These are phyloP conservation scores for Eupithecia subumbrata DNA, from an alignment of 2,888 invertebrate genomes.

Conservation along the genomic window DNA sequence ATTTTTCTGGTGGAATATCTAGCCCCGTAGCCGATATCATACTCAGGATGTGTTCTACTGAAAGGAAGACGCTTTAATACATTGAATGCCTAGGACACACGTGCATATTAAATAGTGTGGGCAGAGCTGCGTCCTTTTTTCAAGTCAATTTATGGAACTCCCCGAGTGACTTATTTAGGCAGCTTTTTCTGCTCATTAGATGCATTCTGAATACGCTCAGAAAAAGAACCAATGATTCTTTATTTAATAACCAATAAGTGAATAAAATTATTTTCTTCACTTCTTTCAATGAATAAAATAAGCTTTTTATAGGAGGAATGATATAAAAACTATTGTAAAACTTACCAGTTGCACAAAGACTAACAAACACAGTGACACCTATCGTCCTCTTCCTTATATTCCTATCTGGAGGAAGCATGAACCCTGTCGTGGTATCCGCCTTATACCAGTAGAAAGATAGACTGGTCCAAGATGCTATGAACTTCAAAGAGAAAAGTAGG, in stretches of 20 bases:
- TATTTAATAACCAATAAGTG: too few species aligned
- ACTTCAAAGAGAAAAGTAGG: slow-evolving; percentile 77
- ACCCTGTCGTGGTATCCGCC: slow-evolving; percentile 52
- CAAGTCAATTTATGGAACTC: too few species aligned
- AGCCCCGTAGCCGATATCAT: slow-evolving; percentile 82
- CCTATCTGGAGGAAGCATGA: slow-evolving; percentile 55
- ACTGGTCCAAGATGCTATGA: slow-evolving; percentile 61
- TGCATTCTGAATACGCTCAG: too few species aligned
- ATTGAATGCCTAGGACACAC: neutral
- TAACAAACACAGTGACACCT: slow-evolving; percentile 56
- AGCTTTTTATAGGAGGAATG: too few species aligned
- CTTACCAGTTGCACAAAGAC: slow-evolving; percentile 59
- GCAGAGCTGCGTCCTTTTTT: too few species aligned
- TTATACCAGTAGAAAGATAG: slow-evolving; percentile 59
- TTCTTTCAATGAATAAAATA: too few species aligned
- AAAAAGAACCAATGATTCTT: too few species aligned
- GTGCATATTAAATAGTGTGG: too few species aligned
- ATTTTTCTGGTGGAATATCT: slow-evolving; percentile 59
- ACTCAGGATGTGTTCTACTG: slow-evolving; percentile 86
- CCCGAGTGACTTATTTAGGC: too few species aligned
- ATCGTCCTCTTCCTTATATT: slow-evolving; percentile 55
- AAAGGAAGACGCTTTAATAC: slow-evolving; percentile 35
- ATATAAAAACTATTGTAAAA: too few species aligned
- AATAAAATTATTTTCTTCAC: too few species aligned
- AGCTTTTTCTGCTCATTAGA: too few species aligned